These are phyloP conservation scores for Psilanteris sp. DNA, from an alignment of 1,140 invertebrate species.

Conservation along the genomic window DNA sequence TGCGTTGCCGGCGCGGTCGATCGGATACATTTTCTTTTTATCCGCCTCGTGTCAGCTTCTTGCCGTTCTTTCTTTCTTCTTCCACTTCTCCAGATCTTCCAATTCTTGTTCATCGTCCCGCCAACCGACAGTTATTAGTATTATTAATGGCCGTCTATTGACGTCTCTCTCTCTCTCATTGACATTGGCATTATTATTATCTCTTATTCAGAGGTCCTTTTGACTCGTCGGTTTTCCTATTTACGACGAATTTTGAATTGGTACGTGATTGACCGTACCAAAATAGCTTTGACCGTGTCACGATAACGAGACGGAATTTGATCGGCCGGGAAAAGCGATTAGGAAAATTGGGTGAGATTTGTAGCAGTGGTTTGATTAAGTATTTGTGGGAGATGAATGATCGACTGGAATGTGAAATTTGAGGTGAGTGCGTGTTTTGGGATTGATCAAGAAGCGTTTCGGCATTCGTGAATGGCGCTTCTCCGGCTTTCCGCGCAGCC, in stretches of 20 bases:
- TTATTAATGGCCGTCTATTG: constrained; percentile 76
- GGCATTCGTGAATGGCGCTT: too few relatives aligned
- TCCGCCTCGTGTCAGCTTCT: too few relatives aligned
- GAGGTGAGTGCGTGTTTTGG: neutral
- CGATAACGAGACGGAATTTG: neutral
- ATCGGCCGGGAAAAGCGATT: constrained; percentile 5
- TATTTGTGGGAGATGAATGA: constrained; percentile 20
- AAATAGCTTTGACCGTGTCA: neutral
- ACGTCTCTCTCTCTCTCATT: constrained; percentile 63
- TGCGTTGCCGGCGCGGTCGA: constrained; percentile 70
- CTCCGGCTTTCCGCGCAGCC: too few relatives aligned
- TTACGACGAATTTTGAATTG: too few relatives aligned
- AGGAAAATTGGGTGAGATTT: constrained; percentile 13
- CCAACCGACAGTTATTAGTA: constrained; percentile 76
- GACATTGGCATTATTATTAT: constrained; percentile 50
- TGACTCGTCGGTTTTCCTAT: too few relatives aligned
- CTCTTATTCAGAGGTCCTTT: too few relatives aligned
- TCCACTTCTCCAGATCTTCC: constrained; percentile 1
- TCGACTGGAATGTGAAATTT: constrained; percentile 13
- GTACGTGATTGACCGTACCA: constrained; percentile 2
- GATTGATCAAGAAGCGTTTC: too few relatives aligned
- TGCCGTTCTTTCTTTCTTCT: constrained; percentile 16
- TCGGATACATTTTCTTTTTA: too few relatives aligned
- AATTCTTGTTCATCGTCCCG: constrained; percentile 58
- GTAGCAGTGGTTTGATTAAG: constrained; percentile 19